phyloP scores from a whole-genome alignment of 2,113 vertebrate species.

The Vanacampus margaritifer region DNA sequence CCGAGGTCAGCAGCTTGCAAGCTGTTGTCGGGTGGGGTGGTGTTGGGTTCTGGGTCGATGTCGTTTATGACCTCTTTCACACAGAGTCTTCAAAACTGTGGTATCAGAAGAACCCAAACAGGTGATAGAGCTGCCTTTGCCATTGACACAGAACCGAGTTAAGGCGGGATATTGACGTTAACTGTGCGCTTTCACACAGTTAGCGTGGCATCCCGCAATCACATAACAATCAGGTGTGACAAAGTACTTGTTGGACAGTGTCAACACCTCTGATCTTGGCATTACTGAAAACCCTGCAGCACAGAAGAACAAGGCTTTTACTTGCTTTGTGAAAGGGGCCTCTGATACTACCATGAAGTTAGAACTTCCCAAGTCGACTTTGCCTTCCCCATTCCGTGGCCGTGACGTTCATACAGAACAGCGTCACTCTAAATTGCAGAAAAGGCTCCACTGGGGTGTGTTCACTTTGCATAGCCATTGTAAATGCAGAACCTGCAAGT shows the following conservation, averaged over 20 bases:
- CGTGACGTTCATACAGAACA: background rate
- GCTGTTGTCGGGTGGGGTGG: background rate
- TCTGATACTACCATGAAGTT: background rate
- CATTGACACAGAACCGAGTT: background rate
- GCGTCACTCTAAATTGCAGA: background rate
- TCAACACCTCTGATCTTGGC: background rate
- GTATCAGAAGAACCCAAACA: background rate
- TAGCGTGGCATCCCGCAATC: background rate
- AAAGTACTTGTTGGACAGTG: background rate
- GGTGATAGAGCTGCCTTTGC: background rate
- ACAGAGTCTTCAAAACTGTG: background rate
- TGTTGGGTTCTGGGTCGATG: too few species aligned
- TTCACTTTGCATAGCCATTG: background rate
- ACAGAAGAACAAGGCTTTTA: background rate
- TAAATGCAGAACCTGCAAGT: background rate
- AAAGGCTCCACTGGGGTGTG: background rate
- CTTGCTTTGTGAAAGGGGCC: background rate
- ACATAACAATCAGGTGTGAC: background rate
- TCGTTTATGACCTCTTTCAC: background rate
- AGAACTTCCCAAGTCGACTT: background rate
- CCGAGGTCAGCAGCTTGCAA: constrained; percentile 7
- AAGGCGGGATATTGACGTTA: background rate
- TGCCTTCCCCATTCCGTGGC: background rate
- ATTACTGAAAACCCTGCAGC: background rate
- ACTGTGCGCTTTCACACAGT: background rate